Percentiles rank a stretch among this genome's conserved stretches.
Conservation (phyloP, 1,140 invertebrate genomes). For the Bombus confusus region DNA sequence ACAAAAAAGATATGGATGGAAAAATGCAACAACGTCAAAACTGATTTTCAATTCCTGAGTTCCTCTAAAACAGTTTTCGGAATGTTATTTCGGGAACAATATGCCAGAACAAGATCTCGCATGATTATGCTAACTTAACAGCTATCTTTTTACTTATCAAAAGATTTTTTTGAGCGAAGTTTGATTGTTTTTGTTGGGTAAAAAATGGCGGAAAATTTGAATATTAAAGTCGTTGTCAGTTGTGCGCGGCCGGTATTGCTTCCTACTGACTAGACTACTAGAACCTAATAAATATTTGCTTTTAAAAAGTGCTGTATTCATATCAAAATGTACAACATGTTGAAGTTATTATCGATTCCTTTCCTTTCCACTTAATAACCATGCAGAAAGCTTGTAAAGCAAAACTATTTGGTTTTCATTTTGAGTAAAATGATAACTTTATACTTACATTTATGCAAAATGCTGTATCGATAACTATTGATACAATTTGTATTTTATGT, state of each 20-base stretch:
- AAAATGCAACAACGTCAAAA: slow-evolving; percentile 48
- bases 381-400: slow-evolving; percentile 43
- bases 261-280: slow-evolving; percentile 69
- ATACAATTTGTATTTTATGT: slow-evolving; percentile 36
- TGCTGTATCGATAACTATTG: slow-evolving; percentile 32
- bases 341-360: slow-evolving; percentile 43
- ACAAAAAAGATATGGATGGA: slow-evolving; percentile 42
- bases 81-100: slow-evolving; percentile 54
- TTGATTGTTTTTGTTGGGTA: slow-evolving; percentile 75
- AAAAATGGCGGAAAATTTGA: slow-evolving; percentile 74
- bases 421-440: slow-evolving; percentile 17
- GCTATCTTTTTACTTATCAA: slow-evolving; percentile 70
- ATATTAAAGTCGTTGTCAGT: slow-evolving; percentile 76
- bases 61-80: slow-evolving; percentile 26
- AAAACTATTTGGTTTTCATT: slow-evolving; percentile 9
- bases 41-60: slow-evolving; percentile 68
- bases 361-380: slow-evolving; percentile 33
- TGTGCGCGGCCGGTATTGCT: slow-evolving; percentile 78
- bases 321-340: slow-evolving; percentile 65
- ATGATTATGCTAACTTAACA: slow-evolving; percentile 70
- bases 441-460: slow-evolving; percentile 17
- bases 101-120: slow-evolving; percentile 45
- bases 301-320: slow-evolving; percentile 67
- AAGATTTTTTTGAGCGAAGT: slow-evolving; percentile 74
- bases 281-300: slow-evolving; percentile 60